A percentile compares a stretch with the other conserved stretches of the same genome.
These are phyloP conservation scores for Drosophila burlai DNA, from an alignment of 1,140 invertebrate species.

Conservation along the genomic window DNA sequence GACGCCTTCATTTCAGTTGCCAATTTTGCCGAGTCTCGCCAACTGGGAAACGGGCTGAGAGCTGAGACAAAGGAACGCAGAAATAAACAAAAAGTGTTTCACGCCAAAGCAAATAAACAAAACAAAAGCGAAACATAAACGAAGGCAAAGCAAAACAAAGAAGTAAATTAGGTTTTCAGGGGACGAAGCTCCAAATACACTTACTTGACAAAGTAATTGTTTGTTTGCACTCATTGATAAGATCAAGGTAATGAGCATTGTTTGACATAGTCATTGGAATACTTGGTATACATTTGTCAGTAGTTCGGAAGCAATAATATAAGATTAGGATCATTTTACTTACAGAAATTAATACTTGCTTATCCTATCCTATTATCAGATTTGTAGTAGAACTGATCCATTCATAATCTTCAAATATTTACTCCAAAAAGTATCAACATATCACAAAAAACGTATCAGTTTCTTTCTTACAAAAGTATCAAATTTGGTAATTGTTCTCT, in stretches of 20 bases:
- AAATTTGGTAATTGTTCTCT: no score
- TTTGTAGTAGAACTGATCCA: neutral
- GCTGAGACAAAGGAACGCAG: conserved; percentile 32
- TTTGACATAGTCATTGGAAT: neutral
- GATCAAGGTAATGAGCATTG: neutral
- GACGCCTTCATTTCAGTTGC: conserved; percentile 42
- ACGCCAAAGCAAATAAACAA: conserved; percentile 72
- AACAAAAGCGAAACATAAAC: conserved; percentile 40
- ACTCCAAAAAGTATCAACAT: neutral
- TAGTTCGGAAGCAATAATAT: neutral
- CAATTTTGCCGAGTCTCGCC: conserved; percentile 44
- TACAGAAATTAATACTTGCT: neutral
- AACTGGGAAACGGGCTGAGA: conserved; percentile 5
- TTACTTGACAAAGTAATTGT: conserved; percentile 25
- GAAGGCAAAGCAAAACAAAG: conserved; percentile 42
- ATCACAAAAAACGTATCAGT: neutral
- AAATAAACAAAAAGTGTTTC: conserved; percentile 77
- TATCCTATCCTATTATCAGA: neutral
- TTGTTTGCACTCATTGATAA: conserved; percentile 10
- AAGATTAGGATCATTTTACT: neutral
- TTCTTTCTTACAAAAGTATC: neutral
- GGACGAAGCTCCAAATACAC: conserved; percentile 18
- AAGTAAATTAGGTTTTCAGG: neutral
- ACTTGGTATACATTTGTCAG: neutral
- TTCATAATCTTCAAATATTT: neutral